A percentile compares a stretch with the other conserved stretches of the same genome.
Evolutionary conservation across 2,888 invertebrate genomes (phyloP).

Genomic region (Smittia sp.): DNA sequence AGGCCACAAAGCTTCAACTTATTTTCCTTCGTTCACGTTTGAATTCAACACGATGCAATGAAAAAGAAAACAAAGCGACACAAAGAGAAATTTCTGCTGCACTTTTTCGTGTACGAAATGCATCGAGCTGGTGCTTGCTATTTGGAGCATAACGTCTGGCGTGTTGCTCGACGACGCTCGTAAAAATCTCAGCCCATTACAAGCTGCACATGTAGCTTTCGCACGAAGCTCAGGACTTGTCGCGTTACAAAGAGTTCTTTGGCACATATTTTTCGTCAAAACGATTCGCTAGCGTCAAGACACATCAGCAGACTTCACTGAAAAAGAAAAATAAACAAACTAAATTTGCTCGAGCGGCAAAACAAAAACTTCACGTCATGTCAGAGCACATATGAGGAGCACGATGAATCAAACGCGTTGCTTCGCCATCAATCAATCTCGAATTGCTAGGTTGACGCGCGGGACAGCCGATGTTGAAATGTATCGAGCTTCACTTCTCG

Average conservation of each 20-base stretch:
- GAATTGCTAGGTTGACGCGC: neutral
- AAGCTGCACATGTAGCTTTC: neutral
- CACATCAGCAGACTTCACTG: neutral
- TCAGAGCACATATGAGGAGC: neutral
- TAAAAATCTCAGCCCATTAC: neutral
- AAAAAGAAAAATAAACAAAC: neutral
- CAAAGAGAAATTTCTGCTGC: conserved; percentile 20
- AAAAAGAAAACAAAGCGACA: conserved; percentile 1
- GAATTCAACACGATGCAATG: neutral
- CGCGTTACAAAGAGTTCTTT: conserved; percentile 14
- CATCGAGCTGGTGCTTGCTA: conserved; percentile 2
- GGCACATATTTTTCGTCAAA: conserved; percentile 20
- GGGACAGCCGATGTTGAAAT: neutral
- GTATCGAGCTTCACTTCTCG: conserved; percentile 1
- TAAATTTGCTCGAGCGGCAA: neutral
- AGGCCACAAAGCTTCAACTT: conserved; percentile 15
- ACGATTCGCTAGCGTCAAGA: neutral
- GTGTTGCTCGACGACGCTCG: conserved; percentile 2
- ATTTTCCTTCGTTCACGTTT: neutral
- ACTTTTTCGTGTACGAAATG: conserved; percentile 7
- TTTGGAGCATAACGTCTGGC: conserved; percentile 40
- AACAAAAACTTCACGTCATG: neutral
- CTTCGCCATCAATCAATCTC: conserved; percentile 12
- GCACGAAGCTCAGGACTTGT: conserved; percentile 7
- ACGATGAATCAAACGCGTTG: neutral